These are phyloP conservation scores for Embiotoca jacksoni DNA, from an alignment of 2,113 vertebrate genomes.

Conservation along the genomic window DNA sequence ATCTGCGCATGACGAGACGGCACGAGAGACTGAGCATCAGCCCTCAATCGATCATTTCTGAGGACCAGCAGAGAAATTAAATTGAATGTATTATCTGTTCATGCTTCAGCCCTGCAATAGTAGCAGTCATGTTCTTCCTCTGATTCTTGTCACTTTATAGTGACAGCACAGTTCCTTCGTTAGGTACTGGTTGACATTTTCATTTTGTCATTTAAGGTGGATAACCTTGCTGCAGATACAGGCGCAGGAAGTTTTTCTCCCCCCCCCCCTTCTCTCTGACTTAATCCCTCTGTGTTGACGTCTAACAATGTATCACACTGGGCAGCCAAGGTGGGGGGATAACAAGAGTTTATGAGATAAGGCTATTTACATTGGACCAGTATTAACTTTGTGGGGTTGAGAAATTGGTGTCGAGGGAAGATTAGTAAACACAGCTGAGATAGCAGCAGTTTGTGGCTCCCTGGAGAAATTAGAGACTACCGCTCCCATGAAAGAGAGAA, in stretches of 20 bases:
- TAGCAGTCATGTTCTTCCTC: conserved; percentile 21
- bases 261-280: conserved; percentile 17
- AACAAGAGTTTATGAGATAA: conserved; percentile 82
- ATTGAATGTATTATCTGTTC: conserved; percentile 39
- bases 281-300: conserved; percentile 64
- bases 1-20: conserved; percentile 30
- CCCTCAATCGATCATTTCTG: conserved; percentile 48
- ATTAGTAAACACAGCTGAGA: conserved; percentile 80
- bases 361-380: conserved; percentile 80
- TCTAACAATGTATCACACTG: conserved; percentile 57
- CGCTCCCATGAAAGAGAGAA: conserved; percentile 72
- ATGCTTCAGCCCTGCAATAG: not conserved
- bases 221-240: conserved; percentile 27
- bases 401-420: conserved; percentile 79
- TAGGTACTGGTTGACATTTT: conserved; percentile 54
- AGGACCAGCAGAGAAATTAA: conserved; percentile 39
- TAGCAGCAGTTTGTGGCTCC: conserved; percentile 76
- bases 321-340: conserved; percentile 66
- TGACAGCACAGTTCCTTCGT: conserved; percentile 16
- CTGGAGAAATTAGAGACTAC: conserved; percentile 79
- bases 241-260: conserved; percentile 33
- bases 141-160: conserved; percentile 16
- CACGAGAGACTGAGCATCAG: not conserved
- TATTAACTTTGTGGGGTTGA: conserved; percentile 78
- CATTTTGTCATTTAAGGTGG: conserved; percentile 34